Base-by-base conservation (phyloP, 2,797 vertebrate species). In the Tokudaia tokunoshimensis region DNA sequence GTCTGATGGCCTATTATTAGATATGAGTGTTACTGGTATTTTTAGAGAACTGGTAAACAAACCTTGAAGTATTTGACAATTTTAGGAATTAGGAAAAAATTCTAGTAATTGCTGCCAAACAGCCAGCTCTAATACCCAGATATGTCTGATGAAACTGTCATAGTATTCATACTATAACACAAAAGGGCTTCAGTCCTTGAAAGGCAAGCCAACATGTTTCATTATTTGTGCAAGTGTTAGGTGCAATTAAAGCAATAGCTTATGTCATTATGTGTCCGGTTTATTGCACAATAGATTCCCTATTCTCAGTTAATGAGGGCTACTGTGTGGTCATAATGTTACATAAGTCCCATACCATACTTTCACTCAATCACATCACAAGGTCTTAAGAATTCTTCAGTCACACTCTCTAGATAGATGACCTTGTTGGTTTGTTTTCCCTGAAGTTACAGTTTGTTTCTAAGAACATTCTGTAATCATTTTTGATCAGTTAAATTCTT, bases 401-500 rank as follows among this genome's bases (percentile, higher is more conserved):
- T 3, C 15, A 22, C 12, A 34, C 15, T 34, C 20, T 63, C 14
- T 78, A 74, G 17, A 78, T 86, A 74, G 17, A 78, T 86, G 89
- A 26, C 6, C 37, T 52, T 37, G 31, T n/a, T 50, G 19, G 9
- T 75, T 93, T 83, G 13, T 50, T 93, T 75, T 85, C 47, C 31
- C 6, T 83, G 47, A 96, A 80, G 41, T 17, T 12, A 86, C 82
- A 80, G 63, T 83, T 83, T 95, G 50, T 20, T 78, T 22, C 20
- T 70, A 91, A 57, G 29, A 65, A 85, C 50, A 72, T 85, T 75
- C 91, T 34, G 44, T 10, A 80, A 86, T 87, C 17, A 50, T 5
- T 95, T 95, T 67, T 87, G 44, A 57, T 94, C 52, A 82, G 70
- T 55, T 90, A n/a, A 63, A 65, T 37, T 80, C 52, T 96, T 95